Evolutionary conservation across 2,888 invertebrate species (phyloP).

Genomic region (Lithophane semibrunnea): DNA sequence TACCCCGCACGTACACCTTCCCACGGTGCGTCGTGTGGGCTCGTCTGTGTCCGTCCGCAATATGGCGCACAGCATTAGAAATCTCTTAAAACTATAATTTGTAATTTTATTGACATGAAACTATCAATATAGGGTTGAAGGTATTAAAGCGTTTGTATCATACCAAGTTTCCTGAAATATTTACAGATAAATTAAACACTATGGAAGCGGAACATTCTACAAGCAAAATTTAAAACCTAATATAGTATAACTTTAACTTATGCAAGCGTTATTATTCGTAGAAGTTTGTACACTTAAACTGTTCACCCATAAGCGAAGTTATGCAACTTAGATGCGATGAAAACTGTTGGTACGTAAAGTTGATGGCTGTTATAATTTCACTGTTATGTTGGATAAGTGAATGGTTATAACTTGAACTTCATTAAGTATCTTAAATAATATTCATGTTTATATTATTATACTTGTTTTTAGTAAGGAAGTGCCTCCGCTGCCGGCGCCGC

Average conservation of each 20-base stretch:
- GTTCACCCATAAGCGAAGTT: constrained; percentile 38
- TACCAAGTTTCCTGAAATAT: neutral
- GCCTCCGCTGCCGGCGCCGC: too few relatives aligned
- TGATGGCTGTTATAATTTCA: constrained; percentile 44
- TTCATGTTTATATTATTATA: neutral
- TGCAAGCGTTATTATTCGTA: constrained; percentile 31
- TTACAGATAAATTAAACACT: constrained; percentile 1
- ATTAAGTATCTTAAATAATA: neutral
- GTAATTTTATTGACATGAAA: neutral
- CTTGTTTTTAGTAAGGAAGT: neutral
- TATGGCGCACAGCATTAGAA: too few relatives aligned
- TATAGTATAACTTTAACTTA: constrained; percentile 19
- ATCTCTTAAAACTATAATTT: neutral
- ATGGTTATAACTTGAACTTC: constrained; percentile 11
- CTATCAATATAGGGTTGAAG: too few relatives aligned
- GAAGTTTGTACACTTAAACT: constrained; percentile 52
- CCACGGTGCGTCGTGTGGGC: too few relatives aligned
- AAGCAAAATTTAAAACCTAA: constrained; percentile 35
- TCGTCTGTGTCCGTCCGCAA: too few relatives aligned
- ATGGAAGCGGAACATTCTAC: neutral
- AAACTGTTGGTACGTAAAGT: constrained; percentile 41
- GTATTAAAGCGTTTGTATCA: neutral
- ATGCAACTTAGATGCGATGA: constrained; percentile 36
- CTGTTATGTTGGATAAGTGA: constrained; percentile 12
- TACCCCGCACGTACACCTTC: too few relatives aligned